Conservation (phyloP, 2,113 vertebrate genomes). For the Muntiacus muntjak region DNA sequence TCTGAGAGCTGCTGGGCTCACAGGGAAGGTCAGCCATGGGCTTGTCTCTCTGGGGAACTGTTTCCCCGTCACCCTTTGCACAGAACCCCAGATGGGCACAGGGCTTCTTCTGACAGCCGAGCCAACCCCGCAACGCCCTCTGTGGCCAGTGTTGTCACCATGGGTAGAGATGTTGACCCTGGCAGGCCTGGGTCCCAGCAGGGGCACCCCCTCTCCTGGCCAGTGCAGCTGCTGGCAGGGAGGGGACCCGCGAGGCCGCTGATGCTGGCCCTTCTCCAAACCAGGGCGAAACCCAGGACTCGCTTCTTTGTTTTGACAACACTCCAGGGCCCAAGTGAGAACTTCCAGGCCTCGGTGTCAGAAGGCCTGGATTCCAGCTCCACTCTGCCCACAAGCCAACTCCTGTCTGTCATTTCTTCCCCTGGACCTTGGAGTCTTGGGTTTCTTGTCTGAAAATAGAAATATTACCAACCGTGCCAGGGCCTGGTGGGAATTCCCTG, state of each 20-base stretch:
- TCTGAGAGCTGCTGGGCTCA: accelerated
- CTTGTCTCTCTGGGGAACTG: background rate
- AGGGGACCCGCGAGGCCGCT: accelerated
- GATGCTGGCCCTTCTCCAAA: accelerated
- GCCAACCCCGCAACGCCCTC: background rate
- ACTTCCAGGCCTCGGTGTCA: background rate
- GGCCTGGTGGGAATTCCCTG: accelerated
- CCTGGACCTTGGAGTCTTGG: background rate
- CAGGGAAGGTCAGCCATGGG: background rate
- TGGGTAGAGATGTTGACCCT: background rate
- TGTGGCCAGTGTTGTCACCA: background rate
- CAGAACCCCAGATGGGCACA: accelerated
- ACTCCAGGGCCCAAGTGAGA: background rate
- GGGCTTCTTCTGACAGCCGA: background rate
- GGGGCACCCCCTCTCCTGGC: background rate
- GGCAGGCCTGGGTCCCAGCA: background rate
- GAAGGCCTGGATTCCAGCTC: background rate
- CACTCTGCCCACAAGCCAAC: background rate
- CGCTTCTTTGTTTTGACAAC: background rate
- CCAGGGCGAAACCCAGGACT: background rate
- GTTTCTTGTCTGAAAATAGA: background rate
- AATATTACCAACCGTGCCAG: accelerated
- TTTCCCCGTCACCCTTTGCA: accelerated
- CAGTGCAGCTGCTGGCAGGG: accelerated
- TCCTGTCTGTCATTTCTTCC: accelerated